phyloP scores from a whole-genome alignment of 2,888 invertebrate genomes.

The Cantharis rufa region DNA sequence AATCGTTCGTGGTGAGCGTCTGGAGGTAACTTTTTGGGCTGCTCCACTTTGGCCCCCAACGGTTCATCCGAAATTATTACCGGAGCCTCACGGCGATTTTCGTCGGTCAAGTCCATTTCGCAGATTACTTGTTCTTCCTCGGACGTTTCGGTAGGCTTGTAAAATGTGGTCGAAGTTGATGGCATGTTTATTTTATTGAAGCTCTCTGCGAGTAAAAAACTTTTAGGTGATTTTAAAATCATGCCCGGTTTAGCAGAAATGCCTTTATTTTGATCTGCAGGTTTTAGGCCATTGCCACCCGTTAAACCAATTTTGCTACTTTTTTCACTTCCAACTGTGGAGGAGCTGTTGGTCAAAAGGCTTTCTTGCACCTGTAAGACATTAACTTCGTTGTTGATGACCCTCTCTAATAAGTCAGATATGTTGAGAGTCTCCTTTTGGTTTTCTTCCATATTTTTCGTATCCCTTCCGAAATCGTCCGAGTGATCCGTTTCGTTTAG shows the following conservation, averaged over 20 bases:
- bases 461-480: neutral
- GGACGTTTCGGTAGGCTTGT: neutral
- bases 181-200: neutral
- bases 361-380: neutral
- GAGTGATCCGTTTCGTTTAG: neutral
- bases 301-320: neutral
- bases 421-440: neutral
- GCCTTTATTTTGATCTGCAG: neutral
- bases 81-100: neutral
- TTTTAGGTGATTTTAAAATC: neutral
- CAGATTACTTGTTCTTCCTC: slow-evolving; percentile 8
- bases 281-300: neutral
- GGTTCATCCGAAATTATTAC: neutral
- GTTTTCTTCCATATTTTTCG: neutral
- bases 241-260: neutral
- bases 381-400: neutral
- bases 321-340: neutral
- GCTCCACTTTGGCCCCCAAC: neutral
- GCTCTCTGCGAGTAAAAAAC: neutral
- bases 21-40: neutral
- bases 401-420: neutral
- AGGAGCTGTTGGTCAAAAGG: neutral
- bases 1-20: neutral
- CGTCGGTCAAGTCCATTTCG: neutral
- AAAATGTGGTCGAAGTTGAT: neutral